Evolutionary conservation across 2,888 invertebrate genomes (phyloP), one percentile per base, ranked within the genome.

Genomic region (Drosophila sordidula): DNA sequence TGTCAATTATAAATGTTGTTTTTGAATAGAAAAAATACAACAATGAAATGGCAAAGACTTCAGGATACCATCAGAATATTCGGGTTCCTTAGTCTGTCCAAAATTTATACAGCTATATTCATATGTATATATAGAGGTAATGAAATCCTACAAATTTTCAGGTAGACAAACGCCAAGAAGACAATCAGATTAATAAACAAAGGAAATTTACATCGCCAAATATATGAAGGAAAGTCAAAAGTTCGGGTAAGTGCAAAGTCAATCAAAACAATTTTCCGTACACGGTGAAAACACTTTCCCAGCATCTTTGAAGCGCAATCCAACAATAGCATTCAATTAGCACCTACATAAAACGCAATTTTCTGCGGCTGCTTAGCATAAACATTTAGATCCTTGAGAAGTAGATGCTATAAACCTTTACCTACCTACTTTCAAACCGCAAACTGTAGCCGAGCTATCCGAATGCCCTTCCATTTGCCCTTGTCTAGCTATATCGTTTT

Each of bases 291-390:
- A 14, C 3, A 16, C n/a, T 49, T 65, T 47, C 22, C 34, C 45
- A 66, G n/a, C 57, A 18, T 61, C 56, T 46, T 25, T 8, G 6
- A 36, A 8, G 2, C 5, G 8, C 16, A n/a, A 25, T 6, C 6
- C 11, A 58, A 90, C 87, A 89, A 90, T 79, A 59, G 25, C 34
- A 38, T 16, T 36, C 75, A 90, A 89, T 90, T 90, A 89, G 85
- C 87, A 78, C 78, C 61, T 65, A 70, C 45, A 89, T 84, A 78
- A 89, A 86, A 42, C 12, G 34, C 56, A 75, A 76, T 85, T 63
- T 34, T 64, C 12, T 39, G 26, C 25, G 66, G 44, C 49, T 49
- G 12, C 42, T 58, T 52, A 51, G 61, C 36, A 41, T 16, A n/a
- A 39, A 36, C 16, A 54, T 29, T 29, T 29, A 49, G 47, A 32